A percentile compares a stretch with the other conserved stretches of the same genome.
These are phyloP conservation scores for Triops cancriformis DNA, from an alignment of 1,140 invertebrate genomes.

Conservation along the genomic window DNA sequence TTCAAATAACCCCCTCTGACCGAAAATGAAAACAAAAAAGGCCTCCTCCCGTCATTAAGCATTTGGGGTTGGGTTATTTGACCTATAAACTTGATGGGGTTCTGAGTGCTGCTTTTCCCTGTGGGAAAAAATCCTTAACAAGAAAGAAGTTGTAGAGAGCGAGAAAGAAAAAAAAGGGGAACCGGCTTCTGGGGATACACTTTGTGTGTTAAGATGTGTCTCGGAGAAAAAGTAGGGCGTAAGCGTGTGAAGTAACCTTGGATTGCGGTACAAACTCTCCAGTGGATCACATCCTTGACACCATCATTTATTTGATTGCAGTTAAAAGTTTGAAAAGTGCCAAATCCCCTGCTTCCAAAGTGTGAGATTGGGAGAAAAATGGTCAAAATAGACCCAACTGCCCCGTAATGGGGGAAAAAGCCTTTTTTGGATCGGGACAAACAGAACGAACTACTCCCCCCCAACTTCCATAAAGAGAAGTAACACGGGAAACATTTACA, in stretches of 20 bases:
- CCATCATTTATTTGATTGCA: not conserved
- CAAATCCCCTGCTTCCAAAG: not conserved
- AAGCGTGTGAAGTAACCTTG: not conserved
- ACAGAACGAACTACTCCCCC: too few species aligned
- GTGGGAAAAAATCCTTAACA: not conserved
- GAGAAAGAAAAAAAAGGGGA: not conserved
- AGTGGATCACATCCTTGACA: not conserved
- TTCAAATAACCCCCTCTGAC: not conserved
- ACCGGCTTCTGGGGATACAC: not conserved
- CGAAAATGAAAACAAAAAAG: not conserved
- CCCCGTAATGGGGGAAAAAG: too few species aligned
- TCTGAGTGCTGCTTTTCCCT: not conserved
- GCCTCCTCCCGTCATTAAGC: not conserved
- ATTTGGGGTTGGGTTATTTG: constrained; percentile 10
- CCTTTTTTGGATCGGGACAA: too few species aligned
- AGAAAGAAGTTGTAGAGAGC: not conserved
- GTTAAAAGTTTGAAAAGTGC: not conserved
- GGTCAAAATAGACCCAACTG: too few species aligned
- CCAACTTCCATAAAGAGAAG: too few species aligned
- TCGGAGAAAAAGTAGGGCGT: constrained; percentile 1
- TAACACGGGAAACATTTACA: too few species aligned
- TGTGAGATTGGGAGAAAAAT: too few species aligned
- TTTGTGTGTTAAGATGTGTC: not conserved
- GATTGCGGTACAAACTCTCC: not conserved
- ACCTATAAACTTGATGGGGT: constrained; percentile 4